Conservation (phyloP, 53 echinoderm and acorn worm species). For the Astropecten irregularis region DNA sequence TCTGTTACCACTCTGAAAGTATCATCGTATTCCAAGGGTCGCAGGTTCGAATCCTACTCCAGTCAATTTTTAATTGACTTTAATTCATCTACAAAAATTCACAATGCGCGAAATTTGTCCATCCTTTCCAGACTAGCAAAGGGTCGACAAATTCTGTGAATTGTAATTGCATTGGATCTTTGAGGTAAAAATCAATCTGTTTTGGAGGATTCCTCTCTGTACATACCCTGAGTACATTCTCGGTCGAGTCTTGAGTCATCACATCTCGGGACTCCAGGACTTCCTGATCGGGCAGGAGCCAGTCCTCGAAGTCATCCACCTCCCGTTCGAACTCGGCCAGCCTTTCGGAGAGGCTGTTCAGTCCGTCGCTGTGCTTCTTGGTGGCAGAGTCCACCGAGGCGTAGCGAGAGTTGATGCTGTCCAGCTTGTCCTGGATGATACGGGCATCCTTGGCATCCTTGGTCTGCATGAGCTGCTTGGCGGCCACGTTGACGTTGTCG, state of each 20-base stretch:
- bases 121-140: too few species aligned
- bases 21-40: too few species aligned
- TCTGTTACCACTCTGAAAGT: too few species aligned
- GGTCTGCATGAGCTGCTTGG: slow-evolving; percentile 78
- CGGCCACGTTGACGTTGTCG: slow-evolving; percentile 79
- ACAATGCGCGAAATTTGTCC: too few species aligned
- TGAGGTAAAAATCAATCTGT: too few species aligned
- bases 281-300: slow-evolving; percentile 88
- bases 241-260: slow-evolving; percentile 81
- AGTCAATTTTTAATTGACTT: too few species aligned
- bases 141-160: too few species aligned
- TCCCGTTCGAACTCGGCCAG: slow-evolving; percentile 85
- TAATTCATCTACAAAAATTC: too few species aligned
- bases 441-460: slow-evolving; percentile 69
- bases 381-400: slow-evolving; percentile 59
- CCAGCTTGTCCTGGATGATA: slow-evolving; percentile 76
- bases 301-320: slow-evolving; percentile 94
- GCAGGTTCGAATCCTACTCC: too few species aligned
- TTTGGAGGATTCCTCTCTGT: too few species aligned
- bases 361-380: slow-evolving; percentile 73
- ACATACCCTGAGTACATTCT: slow-evolving; percentile 80
- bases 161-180: too few species aligned
- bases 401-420: slow-evolving; percentile 84
- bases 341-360: slow-evolving; percentile 65
- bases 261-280: slow-evolving; percentile 79